These are phyloP conservation scores for Megalopta genalis DNA, from an alignment of 1,140 invertebrate species.

Conservation along the genomic window DNA sequence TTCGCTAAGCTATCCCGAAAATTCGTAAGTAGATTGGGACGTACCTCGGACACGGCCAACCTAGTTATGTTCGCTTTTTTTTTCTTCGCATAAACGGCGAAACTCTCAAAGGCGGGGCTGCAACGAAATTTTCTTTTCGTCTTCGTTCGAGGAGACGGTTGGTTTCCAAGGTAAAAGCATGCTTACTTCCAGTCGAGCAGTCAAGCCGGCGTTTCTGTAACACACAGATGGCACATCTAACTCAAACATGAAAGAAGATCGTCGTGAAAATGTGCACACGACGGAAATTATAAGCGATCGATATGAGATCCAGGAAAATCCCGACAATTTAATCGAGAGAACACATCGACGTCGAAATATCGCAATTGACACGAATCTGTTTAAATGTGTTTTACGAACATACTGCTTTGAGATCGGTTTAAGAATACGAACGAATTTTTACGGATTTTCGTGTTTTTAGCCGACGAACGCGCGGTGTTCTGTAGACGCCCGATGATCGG, in stretches of 20 bases:
- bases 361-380: too few species aligned
- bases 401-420: too few species aligned
- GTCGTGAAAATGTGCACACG: constrained; percentile 22
- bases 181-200: constrained; percentile 65
- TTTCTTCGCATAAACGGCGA: neutral
- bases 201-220: constrained; percentile 68
- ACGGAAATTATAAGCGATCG: neutral
- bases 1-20: too few species aligned
- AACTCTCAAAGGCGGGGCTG: constrained; percentile 21
- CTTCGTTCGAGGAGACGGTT: constrained; percentile 16
- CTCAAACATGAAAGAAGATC: constrained; percentile 6
- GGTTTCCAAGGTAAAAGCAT: constrained; percentile 42
- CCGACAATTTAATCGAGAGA: too few species aligned
- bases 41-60: neutral
- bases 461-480: too few species aligned
- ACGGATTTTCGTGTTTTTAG: too few species aligned
- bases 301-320: too few species aligned
- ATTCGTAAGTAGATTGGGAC: neutral
- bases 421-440: too few species aligned
- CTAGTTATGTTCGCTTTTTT: constrained; percentile 5
- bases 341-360: too few species aligned
- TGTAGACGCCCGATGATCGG: neutral
- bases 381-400: too few species aligned
- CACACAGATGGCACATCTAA: constrained; percentile 60
- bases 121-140: constrained; percentile 35